Evolutionary conservation across 1,140 invertebrate genomes (phyloP).

Genomic region (Drosophila ironensis): DNA sequence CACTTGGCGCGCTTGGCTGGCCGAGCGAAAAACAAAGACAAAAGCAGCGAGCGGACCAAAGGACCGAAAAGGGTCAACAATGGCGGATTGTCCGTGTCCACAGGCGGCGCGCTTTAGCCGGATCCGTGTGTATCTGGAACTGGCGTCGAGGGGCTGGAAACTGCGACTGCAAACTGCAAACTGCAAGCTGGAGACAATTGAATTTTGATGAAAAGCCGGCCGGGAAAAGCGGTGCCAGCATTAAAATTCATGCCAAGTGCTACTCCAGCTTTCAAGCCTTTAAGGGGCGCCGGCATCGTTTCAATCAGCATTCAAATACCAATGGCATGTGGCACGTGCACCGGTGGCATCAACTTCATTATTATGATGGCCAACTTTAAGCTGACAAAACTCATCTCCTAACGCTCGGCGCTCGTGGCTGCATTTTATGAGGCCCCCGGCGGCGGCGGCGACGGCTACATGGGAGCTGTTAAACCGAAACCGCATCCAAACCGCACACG

Average conservation of each 20-base stretch:
- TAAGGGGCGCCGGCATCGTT: slow-evolving; percentile 2
- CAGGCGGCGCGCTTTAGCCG: slow-evolving; percentile 5
- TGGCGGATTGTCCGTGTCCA: slow-evolving; percentile 40
- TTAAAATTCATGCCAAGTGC: slow-evolving; percentile 60
- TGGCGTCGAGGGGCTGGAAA: slow-evolving; percentile 54
- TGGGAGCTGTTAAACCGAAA: slow-evolving; percentile 68
- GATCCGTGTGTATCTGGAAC: slow-evolving; percentile 8
- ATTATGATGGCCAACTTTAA: slow-evolving; percentile 70
- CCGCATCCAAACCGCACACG: slow-evolving; percentile 72
- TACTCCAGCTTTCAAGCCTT: slow-evolving; percentile 13
- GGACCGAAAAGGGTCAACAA: slow-evolving; percentile 72
- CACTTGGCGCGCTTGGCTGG: slow-evolving; percentile 72
- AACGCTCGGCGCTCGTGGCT: slow-evolving; percentile 14
- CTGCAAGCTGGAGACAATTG: slow-evolving; percentile 66
- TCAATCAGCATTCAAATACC: slow-evolving; percentile 55
- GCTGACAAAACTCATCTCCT: slow-evolving; percentile 62
- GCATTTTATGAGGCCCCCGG: slow-evolving; percentile 50
- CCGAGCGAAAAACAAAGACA: slow-evolving; percentile 65
- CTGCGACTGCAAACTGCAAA: neutral
- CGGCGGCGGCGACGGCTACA: slow-evolving; percentile 19
- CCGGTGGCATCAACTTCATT: slow-evolving; percentile 43
- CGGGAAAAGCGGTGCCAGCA: slow-evolving; percentile 19
- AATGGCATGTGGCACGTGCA: slow-evolving; percentile 34
- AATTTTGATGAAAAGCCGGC: slow-evolving; percentile 71
- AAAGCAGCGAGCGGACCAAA: slow-evolving; percentile 17